These are phyloP conservation scores for Ischnura elegans DNA, from an alignment of 2,888 invertebrate genomes.

Conservation along the genomic window DNA sequence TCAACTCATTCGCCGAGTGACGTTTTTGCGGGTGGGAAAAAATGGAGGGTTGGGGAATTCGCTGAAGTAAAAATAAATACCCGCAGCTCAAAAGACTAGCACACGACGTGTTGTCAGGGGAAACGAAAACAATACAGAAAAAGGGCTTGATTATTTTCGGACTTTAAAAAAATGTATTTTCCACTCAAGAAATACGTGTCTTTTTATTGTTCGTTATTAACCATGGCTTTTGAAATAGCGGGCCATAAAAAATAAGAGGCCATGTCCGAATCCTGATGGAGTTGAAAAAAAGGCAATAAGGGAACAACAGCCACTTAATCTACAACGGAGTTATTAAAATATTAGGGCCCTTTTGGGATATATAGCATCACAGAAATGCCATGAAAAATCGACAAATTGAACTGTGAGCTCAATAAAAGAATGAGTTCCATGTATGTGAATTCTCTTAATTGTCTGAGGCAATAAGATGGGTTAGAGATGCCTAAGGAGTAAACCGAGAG, in stretches of 20 bases:
- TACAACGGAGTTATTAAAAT: too few relatives aligned
- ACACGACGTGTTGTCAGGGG: background rate
- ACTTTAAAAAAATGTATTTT: too few relatives aligned
- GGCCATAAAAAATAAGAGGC: background rate
- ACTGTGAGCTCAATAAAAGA: too few relatives aligned
- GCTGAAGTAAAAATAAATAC: background rate
- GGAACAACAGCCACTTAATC: too few relatives aligned
- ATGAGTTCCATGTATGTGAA: too few relatives aligned
- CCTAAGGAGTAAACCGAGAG: too few relatives aligned
- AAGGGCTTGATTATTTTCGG: background rate
- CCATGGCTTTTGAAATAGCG: background rate
- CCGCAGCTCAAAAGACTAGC: background rate
- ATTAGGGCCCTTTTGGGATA: too few relatives aligned
- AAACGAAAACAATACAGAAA: background rate
- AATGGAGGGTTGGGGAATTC: background rate
- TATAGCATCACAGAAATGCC: too few relatives aligned
- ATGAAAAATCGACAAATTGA: too few relatives aligned
- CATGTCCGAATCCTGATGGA: background rate
- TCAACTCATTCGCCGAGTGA: background rate
- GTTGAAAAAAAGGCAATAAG: too few relatives aligned
- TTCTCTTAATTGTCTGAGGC: too few relatives aligned
- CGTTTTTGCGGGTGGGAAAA: background rate
- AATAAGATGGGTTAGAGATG: too few relatives aligned
- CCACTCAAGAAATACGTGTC: background rate
- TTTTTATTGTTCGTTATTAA: background rate